Base-by-base conservation (phyloP, 2,888 invertebrate species). In the Lasioglossum leucozonium region DNA sequence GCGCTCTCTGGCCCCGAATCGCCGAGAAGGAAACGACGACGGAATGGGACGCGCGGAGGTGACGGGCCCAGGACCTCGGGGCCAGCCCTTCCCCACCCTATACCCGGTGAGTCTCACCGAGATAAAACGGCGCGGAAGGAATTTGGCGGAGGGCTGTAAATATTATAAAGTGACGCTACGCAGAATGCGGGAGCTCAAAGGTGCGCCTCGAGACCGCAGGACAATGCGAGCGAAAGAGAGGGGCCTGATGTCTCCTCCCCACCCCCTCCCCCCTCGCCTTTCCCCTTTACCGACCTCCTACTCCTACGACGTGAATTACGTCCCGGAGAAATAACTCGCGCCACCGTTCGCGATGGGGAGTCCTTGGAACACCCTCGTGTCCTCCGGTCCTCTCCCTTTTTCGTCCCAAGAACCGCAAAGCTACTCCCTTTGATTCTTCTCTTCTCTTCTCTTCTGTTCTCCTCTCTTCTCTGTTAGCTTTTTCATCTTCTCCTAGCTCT, bases 131-230 rank as follows among this genome's bases (percentile, higher is more conserved):
- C 92, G 90, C 91, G 88, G 91, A 88, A 92, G 91, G 93, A 94
- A 94, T 94, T 93, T 92, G 89, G 90, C 91, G 87, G 83, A 93
- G 92, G 92, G 91, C 92, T 92, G 92, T 94, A 93, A 94, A 94
- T 94, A 94, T 93, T 92, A 92, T 91, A 92, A 93, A 93, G 91
- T 92, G 93, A 93, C 93, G 91, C 90, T 93, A 91, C 91, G 91
- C 89, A 92, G 93, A 94, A 94, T 93, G 92, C 92, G 87, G 92
- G 88, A 92, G 91, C 91, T 91, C 91, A 89, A 90, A 87, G 89
- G 86, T 79, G 87, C 86, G 89, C 86, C 73, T 79, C 55, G 78
- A 69, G 42, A 72, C 80, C 58, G 72, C 75, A 89, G 90, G 91
- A 92, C 92, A 92, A 92, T 91, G 91, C 91, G 82, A 85, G 81